These are phyloP conservation scores for Gerris buenoi DNA, from an alignment of 1,140 invertebrate species.

Conservation along the genomic window DNA sequence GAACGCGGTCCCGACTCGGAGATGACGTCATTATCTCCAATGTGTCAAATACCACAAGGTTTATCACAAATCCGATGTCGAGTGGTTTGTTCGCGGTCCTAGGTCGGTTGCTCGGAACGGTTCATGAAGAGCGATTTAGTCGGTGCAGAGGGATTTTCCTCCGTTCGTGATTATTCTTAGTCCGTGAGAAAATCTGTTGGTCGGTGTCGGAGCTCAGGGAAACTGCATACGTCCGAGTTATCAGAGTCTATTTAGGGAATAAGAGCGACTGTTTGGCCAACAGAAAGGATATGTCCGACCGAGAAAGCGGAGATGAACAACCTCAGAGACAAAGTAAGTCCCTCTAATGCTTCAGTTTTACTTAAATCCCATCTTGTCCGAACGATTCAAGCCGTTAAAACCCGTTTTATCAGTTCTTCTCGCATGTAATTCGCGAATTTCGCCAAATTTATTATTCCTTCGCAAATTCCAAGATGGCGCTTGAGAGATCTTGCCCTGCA, in stretches of 20 bases:
- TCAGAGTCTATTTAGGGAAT: neutral
- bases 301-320: slow-evolving; percentile 35
- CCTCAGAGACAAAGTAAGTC: slow-evolving; percentile 32
- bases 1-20: neutral
- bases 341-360: no score
- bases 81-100: neutral
- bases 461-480: slow-evolving; percentile 13
- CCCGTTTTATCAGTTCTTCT: no score
- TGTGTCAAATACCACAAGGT: slow-evolving; percentile 15
- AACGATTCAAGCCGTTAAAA: no score
- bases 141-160: neutral
- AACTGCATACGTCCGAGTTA: no score
- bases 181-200: no score
- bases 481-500: neutral
- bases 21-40: slow-evolving; percentile 14
- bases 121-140: neutral
- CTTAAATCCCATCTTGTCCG: no score
- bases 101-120: neutral
- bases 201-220: no score
- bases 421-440: neutral
- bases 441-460: slow-evolving; percentile 6
- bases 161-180: neutral
- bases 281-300: slow-evolving; percentile 32
- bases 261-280: neutral
- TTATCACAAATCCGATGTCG: slow-evolving; percentile 13